Percentiles rank a stretch among this genome's conserved stretches.
phyloP scores from a whole-genome alignment of 2,113 vertebrate genomes.

The Gasterosteus nipponicus region DNA sequence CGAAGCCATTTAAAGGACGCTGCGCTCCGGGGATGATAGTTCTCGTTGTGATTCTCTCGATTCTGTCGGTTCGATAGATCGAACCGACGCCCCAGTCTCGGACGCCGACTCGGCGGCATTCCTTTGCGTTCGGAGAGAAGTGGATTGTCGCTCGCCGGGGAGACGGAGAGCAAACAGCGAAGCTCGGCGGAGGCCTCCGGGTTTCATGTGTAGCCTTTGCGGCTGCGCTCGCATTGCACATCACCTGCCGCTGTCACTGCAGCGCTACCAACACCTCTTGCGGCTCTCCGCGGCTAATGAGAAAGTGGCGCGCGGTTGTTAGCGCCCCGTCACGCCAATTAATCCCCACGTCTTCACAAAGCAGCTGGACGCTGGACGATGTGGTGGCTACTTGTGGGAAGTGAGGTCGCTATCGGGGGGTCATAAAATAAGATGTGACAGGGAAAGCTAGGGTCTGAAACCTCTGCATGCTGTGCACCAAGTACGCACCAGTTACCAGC shows the following conservation, averaged over 20 bases:
- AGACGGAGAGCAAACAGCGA: too few species aligned
- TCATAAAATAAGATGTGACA: not conserved
- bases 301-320: not conserved
- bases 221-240: not conserved
- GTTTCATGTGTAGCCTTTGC: not conserved
- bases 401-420: not conserved
- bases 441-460: not conserved
- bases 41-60: constrained; percentile 13
- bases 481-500: too few species aligned
- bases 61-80: too few species aligned
- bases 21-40: constrained; percentile 1
- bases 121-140: not conserved
- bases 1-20: constrained; percentile 26
- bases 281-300: not conserved
- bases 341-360: not conserved
- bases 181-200: not conserved
- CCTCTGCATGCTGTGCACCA: too few species aligned
- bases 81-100: not conserved
- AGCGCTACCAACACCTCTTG: not conserved
- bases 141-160: not conserved
- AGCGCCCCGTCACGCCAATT: not conserved
- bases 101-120: constrained; percentile 4
- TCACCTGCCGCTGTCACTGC: not conserved
- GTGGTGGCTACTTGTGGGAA: not conserved
- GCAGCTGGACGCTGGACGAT: not conserved